Evolutionary conservation across 2,113 vertebrate genomes (phyloP).

Genomic region (Phylloscopus trochiloides): DNA sequence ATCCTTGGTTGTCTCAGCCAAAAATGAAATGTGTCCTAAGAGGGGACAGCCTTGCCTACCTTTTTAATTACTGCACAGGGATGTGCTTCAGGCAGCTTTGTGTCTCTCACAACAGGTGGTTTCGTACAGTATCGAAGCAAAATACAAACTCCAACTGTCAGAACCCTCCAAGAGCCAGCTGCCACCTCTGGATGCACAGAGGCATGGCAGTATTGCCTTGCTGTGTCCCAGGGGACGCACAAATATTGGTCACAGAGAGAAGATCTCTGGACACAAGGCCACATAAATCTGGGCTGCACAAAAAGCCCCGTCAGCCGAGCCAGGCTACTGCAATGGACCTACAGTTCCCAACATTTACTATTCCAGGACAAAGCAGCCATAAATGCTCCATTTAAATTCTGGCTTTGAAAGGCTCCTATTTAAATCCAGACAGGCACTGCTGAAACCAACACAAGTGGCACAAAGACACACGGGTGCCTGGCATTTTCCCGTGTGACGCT

Average conservation of each 20-base stretch:
- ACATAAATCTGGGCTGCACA: not conserved
- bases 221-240: not conserved
- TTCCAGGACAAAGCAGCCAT: not conserved
- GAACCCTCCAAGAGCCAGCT: not conserved
- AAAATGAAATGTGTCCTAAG: not conserved
- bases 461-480: not conserved
- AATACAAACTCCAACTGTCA: not conserved
- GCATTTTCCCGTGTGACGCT: not conserved
- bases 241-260: not conserved
- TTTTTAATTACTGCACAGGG: not conserved
- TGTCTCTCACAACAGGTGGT: not conserved
- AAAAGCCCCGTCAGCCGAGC: not conserved
- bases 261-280: not conserved
- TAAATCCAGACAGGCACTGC: not conserved
- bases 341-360: not conserved
- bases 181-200: not conserved
- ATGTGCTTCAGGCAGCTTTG: not conserved
- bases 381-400: conserved; percentile 12
- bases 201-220: not conserved
- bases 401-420: conserved; percentile 13
- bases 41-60: not conserved
- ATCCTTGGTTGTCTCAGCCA: not conserved
- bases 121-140: not conserved
- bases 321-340: not conserved
- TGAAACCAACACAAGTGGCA: not conserved